Evolutionary conservation across 2,888 invertebrate species (phyloP).

Genomic region (Panzeria rudis): DNA sequence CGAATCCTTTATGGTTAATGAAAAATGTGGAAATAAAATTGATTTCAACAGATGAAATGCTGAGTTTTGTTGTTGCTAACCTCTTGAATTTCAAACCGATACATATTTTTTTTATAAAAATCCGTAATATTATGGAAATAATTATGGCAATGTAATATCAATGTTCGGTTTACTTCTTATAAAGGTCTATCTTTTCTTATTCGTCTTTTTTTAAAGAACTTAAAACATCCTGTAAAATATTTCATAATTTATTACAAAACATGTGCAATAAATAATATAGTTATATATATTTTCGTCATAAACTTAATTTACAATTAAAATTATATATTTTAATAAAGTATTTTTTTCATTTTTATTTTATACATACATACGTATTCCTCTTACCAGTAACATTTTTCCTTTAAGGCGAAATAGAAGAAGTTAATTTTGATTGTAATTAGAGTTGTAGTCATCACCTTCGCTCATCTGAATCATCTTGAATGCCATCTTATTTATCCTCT

Average conservation of each 20-base stretch:
- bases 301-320: constrained; percentile 46
- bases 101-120: background rate
- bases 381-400: constrained; percentile 57
- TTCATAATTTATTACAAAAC: constrained; percentile 38
- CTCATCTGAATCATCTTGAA: background rate
- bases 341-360: constrained; percentile 6
- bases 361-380: constrained; percentile 48
- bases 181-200: constrained; percentile 36
- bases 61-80: background rate
- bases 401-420: constrained; percentile 12
- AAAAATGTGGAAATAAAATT: background rate
- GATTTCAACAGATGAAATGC: constrained; percentile 1
- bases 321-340: constrained; percentile 25
- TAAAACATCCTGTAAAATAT: constrained; percentile 37
- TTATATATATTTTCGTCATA: background rate
- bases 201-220: constrained; percentile 21
- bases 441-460: background rate
- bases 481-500: background rate
- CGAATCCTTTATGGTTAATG: background rate
- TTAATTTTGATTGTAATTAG: constrained; percentile 9
- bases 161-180: constrained; percentile 63
- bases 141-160: constrained; percentile 4
- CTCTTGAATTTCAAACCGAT: constrained; percentile 1
- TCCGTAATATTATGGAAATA: constrained; percentile 22
- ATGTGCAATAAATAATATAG: constrained; percentile 33